Evolutionary conservation across 2,888 invertebrate genomes (phyloP).

Genomic region (Diaperis boleti): DNA sequence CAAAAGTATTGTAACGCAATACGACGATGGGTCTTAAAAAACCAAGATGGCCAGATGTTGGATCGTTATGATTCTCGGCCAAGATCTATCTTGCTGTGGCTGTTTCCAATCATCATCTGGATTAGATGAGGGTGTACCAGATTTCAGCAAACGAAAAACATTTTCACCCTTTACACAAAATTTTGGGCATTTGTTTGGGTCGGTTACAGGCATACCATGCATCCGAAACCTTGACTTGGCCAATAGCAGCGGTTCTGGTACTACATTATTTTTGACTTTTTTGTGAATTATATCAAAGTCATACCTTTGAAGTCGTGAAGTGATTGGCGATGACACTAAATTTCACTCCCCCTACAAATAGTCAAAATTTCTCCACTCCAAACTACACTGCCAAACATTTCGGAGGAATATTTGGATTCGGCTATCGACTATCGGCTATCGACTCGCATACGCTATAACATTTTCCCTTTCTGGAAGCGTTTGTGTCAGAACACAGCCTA

Average conservation of each 20-base stretch:
- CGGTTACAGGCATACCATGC: neutral
- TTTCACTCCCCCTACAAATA: too few relatives aligned
- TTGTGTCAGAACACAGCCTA: too few relatives aligned
- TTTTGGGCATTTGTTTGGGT: neutral
- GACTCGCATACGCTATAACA: too few relatives aligned
- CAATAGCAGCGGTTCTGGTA: neutral
- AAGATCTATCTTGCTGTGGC: neutral
- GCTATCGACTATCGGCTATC: too few relatives aligned
- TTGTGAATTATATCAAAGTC: neutral
- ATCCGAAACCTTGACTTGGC: neutral
- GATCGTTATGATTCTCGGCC: neutral
- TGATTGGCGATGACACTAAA: too few relatives aligned
- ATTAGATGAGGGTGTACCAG: neutral
- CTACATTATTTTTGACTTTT: neutral
- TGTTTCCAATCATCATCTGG: neutral
- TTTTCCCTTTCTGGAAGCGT: too few relatives aligned
- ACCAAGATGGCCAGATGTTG: conserved; percentile 5
- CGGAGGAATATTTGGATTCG: too few relatives aligned
- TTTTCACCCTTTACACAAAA: neutral
- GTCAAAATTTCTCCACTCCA: too few relatives aligned
- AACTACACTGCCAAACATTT: too few relatives aligned
- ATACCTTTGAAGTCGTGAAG: neutral
- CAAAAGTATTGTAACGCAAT: neutral
- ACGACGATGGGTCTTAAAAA: neutral
- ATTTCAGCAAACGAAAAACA: neutral